Conservation (phyloP, 64 coral and sea anemone species). For the Pocillopora verrucosa region DNA sequence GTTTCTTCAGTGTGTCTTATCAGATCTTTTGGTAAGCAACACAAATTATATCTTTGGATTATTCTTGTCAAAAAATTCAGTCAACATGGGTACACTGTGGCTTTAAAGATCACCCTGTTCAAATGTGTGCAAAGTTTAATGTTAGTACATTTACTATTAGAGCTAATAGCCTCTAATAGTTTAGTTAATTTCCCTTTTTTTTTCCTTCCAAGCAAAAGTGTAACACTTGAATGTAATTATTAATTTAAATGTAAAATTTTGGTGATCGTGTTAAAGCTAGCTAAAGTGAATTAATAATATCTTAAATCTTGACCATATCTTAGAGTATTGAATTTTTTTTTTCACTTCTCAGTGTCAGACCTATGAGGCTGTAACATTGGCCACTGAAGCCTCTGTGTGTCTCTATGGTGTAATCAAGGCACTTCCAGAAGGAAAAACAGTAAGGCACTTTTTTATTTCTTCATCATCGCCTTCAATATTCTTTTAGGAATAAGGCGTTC, state of each 20-base stretch:
- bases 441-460: conserved; percentile 36
- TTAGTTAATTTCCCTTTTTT: no score
- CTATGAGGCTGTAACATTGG: conserved; percentile 81
- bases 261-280: no score
- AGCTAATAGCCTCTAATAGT: no score
- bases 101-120: neutral
- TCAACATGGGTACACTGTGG: neutral
- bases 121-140: neutral
- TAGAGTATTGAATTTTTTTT: neutral
- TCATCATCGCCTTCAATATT: neutral
- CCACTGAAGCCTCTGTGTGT: conserved; percentile 87
- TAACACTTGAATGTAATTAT: no score
- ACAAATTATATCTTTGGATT: neutral
- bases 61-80: neutral
- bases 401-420: conserved; percentile 90
- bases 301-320: neutral
- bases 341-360: conserved; percentile 79
- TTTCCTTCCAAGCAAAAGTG: no score
- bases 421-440: conserved; percentile 93
- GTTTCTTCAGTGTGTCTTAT: conserved; percentile 93
- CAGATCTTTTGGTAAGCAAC: conserved; percentile 75
- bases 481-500: no score
- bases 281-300: no score
- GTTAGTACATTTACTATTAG: neutral
- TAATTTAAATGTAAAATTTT: no score